Conservation (phyloP, 2,888 invertebrate species). For the Tenthredo livida region DNA sequence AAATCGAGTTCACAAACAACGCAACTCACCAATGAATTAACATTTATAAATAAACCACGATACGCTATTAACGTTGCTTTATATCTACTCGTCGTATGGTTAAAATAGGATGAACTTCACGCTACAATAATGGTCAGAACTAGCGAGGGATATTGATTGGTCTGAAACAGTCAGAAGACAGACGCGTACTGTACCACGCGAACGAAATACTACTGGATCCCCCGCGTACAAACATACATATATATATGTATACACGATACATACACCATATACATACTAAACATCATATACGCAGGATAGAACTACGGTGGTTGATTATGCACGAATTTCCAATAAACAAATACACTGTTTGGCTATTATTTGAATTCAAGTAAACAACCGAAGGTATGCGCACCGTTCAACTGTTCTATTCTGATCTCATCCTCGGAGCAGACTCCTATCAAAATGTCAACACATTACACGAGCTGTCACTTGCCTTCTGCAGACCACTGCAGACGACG, state of each 20-base stretch:
- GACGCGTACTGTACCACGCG: constrained; percentile 41
- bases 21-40: constrained; percentile 6
- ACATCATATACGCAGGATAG: not conserved
- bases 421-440: not conserved
- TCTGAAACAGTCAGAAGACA: constrained; percentile 55
- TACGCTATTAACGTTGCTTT: not conserved
- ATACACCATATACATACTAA: not conserved
- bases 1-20: constrained; percentile 53
- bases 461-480: constrained; percentile 39
- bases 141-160: constrained; percentile 59
- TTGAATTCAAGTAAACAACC: not conserved
- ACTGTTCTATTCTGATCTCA: not conserved
- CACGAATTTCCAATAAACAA: not conserved
- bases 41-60: not conserved
- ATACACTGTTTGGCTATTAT: not conserved
- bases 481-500: constrained; percentile 48
- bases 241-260: not conserved
- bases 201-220: constrained; percentile 13
- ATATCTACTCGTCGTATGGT: not conserved
- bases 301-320: not conserved
- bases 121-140: constrained; percentile 17
- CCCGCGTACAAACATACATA: not conserved
- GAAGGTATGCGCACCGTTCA: not conserved
- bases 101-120: constrained; percentile 21
- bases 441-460: not conserved